These are phyloP conservation scores for Eurypyga helias DNA, from an alignment of 2,113 vertebrate genomes.

Conservation along the genomic window DNA sequence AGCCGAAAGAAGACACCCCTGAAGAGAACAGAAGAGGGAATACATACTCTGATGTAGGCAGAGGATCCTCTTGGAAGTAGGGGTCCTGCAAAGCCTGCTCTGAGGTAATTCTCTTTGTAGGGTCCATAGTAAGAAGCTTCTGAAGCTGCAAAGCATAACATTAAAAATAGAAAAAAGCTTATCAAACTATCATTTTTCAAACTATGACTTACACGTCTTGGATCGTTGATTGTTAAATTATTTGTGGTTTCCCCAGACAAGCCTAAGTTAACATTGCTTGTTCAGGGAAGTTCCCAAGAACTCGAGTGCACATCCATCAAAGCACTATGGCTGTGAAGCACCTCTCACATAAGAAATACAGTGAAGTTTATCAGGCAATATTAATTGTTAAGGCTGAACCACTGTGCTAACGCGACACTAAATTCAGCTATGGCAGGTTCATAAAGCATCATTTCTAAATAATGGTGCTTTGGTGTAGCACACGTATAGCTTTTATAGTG, in stretches of 20 bases:
- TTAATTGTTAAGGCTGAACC: neutral
- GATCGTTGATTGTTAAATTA: neutral
- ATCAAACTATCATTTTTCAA: conserved; percentile 34
- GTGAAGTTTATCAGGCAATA: neutral
- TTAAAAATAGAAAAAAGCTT: conserved; percentile 8
- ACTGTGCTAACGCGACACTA: neutral
- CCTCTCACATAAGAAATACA: neutral
- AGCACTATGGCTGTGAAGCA: neutral
- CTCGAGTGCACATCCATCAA: neutral
- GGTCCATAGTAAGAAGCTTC: conserved; percentile 98
- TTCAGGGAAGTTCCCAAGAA: neutral
- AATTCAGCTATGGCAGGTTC: neutral
- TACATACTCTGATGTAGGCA: conserved; percentile 94
- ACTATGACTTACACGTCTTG: neutral
- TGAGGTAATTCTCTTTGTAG: conserved; percentile 97
- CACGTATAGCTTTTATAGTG: neutral
- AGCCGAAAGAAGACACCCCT: neutral
- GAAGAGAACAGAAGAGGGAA: neutral
- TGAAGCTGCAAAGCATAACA: conserved; percentile 85
- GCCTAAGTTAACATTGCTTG: neutral
- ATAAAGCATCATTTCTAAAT: neutral
- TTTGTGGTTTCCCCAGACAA: neutral
- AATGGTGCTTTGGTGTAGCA: neutral
- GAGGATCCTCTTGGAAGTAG: conserved; percentile 95
- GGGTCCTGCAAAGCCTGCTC: conserved; percentile 96